These are phyloP conservation scores for Meloe dianella DNA, from an alignment of 2,888 invertebrate species.

Conservation along the genomic window DNA sequence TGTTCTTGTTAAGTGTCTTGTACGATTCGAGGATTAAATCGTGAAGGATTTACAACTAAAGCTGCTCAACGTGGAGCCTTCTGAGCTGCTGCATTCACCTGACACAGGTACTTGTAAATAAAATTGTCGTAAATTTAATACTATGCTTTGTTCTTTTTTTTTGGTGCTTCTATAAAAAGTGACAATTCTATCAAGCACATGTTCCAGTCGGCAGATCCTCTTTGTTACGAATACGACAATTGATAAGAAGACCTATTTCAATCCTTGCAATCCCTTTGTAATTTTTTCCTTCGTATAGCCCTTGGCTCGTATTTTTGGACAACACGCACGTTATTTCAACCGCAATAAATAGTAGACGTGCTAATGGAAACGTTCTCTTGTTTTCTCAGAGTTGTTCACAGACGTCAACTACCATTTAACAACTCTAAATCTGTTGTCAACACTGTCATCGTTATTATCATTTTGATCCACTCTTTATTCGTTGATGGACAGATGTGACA, in stretches of 20 bases:
- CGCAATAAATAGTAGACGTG: constrained; percentile 30
- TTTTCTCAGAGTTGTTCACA: not conserved
- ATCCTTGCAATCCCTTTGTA: constrained; percentile 3
- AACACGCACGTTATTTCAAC: constrained; percentile 15
- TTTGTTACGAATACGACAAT: not conserved
- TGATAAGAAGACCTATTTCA: constrained; percentile 13
- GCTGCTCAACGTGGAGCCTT: not conserved
- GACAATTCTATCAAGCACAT: not conserved
- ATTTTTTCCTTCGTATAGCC: not conserved
- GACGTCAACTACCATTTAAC: not conserved
- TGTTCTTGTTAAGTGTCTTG: not conserved
- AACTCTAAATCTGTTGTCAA: constrained; percentile 4
- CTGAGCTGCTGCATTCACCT: not conserved
- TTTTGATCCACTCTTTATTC: not conserved
- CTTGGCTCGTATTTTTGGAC: constrained; percentile 9
- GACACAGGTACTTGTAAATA: not conserved
- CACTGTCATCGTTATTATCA: constrained; percentile 6
- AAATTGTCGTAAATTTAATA: not conserved
- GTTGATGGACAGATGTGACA: constrained; percentile 15
- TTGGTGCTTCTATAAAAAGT: not conserved
- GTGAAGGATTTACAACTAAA: not conserved
- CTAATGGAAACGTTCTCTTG: constrained; percentile 22
- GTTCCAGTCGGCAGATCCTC: not conserved
- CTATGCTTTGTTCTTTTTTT: not conserved
- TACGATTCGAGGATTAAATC: not conserved